Percentiles rank a stretch among this genome's conserved stretches.
Conservation (phyloP, 2,888 invertebrate species). For the Adelognathus sp. region DNA sequence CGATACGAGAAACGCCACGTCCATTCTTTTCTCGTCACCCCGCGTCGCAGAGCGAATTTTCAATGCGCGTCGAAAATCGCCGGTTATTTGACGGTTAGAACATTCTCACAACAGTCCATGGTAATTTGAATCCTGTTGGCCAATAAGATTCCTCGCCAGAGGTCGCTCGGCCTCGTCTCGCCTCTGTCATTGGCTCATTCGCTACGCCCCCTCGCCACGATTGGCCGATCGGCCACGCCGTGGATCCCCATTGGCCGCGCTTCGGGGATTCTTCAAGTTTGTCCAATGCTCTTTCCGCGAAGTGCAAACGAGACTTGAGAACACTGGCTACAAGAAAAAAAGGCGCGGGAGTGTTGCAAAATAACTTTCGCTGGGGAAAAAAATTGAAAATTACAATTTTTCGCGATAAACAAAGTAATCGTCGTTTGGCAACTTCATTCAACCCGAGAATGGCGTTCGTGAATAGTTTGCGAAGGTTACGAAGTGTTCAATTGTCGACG, state of each 20-base stretch:
- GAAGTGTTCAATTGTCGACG: neutral
- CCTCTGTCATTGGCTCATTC: no score
- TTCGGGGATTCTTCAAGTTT: no score
- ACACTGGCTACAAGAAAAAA: no score
- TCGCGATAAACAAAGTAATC: neutral
- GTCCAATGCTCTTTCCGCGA: no score
- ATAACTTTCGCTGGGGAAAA: no score
- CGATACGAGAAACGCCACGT: constrained; percentile 47
- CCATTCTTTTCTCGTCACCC: constrained; percentile 27
- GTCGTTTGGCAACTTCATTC: neutral
- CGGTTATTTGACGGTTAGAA: neutral
- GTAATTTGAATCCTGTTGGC: neutral
- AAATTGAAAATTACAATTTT: neutral
- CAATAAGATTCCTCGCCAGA: neutral
- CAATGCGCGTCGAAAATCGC: neutral
- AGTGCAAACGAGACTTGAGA: no score
- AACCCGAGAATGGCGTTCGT: constrained; percentile 36
- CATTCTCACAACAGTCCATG: no score
- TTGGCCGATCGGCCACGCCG: no score
- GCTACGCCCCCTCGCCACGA: no score
- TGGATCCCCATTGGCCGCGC: no score
- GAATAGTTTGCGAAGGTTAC: neutral
- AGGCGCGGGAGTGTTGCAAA: no score
- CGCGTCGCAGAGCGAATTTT: neutral
- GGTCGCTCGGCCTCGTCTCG: no score